A percentile compares a stretch with the other conserved stretches of the same genome.
Evolutionary conservation across 2,888 invertebrate genomes (phyloP).

Genomic region (Dryocosmus kuriphilus): DNA sequence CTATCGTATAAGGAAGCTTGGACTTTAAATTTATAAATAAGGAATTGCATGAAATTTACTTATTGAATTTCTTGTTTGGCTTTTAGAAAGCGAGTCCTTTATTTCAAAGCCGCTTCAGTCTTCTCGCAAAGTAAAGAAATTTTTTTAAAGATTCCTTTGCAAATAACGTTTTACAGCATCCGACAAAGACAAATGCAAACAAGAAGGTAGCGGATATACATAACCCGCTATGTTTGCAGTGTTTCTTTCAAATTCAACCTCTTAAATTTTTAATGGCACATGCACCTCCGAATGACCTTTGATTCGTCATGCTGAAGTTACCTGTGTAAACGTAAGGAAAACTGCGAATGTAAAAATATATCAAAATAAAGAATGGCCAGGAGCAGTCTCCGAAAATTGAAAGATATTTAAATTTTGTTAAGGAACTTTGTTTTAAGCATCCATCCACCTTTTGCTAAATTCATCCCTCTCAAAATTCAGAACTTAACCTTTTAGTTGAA

Average conservation of each 20-base stretch:
- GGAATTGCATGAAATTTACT: too few relatives aligned
- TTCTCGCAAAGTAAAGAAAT: constrained; percentile 14
- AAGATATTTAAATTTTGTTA: too few relatives aligned
- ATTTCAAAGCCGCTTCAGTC: neutral
- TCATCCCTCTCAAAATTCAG: neutral
- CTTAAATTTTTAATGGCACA: constrained; percentile 14
- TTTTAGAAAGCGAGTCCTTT: constrained; percentile 10
- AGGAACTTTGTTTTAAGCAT: neutral
- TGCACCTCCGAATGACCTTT: constrained; percentile 21
- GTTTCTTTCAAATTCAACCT: constrained; percentile 4
- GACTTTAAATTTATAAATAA: too few relatives aligned
- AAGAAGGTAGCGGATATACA: neutral
- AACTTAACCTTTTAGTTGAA: neutral
- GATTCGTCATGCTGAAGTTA: neutral
- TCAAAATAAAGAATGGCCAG: too few relatives aligned
- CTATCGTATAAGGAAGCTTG: too few relatives aligned
- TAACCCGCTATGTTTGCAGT: constrained; percentile 23
- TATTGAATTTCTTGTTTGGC: neutral
- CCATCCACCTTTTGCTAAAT: neutral
- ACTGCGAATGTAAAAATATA: neutral
- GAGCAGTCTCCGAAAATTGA: too few relatives aligned
- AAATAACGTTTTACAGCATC: constrained; percentile 16
- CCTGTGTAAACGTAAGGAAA: neutral
- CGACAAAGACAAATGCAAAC: constrained; percentile 21
- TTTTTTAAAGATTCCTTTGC: constrained; percentile 17